Evolutionary conservation across 2,113 vertebrate species (phyloP).

Genomic region (Erpornis zantholeuca): DNA sequence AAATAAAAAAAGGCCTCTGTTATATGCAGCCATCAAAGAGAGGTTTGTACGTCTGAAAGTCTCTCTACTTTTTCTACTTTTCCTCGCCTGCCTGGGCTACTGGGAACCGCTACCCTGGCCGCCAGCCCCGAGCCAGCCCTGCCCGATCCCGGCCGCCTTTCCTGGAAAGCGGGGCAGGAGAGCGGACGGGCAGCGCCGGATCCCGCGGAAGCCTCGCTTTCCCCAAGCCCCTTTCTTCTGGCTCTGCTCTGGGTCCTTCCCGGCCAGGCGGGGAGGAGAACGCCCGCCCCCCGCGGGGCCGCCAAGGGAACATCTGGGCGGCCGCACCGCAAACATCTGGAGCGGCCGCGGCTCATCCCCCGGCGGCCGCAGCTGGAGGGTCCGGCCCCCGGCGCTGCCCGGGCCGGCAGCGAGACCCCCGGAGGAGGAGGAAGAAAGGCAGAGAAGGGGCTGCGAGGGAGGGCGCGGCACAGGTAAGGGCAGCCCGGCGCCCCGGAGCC

Average conservation of each 20-base stretch:
- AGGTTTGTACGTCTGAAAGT: neutral
- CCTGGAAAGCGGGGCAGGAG: neutral
- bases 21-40: neutral
- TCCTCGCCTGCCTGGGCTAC: too few species aligned
- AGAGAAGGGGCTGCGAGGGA: slow-evolving; percentile 5
- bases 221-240: neutral
- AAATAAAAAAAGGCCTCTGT: neutral
- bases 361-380: neutral
- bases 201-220: neutral
- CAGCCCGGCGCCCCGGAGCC: neutral
- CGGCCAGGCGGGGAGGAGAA: neutral
- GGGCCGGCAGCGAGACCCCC: neutral
- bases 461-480: slow-evolving; percentile 51
- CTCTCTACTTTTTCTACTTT: neutral
- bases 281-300: slow-evolving; percentile 11
- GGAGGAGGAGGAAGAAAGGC: neutral
- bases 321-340: slow-evolving; percentile 59
- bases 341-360: neutral
- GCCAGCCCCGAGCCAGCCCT: neutral
- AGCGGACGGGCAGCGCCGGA: neutral
- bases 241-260: neutral
- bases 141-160: neutral
- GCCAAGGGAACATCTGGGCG: slow-evolving; percentile 67
- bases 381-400: neutral
- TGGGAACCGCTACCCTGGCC: neutral